Evolutionary conservation across 2,888 invertebrate species (phyloP), one percentile per base, ranked within the genome.

Genomic region (Drosophila percnosoma): DNA sequence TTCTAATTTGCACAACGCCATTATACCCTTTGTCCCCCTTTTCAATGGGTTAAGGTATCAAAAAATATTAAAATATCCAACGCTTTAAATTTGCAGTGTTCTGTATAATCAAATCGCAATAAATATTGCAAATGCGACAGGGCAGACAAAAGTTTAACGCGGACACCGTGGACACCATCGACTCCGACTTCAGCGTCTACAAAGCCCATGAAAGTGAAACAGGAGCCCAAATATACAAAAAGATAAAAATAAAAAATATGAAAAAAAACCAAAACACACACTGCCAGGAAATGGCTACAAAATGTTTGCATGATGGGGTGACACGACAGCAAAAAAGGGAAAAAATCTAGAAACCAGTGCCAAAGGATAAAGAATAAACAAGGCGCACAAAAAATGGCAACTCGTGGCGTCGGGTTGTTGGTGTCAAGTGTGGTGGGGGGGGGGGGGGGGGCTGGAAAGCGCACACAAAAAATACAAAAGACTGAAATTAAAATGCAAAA

Each of bases 401-500:
- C 76, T 76, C 55, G 76, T 76, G 71, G 66, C 76, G 38, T 27
- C 49, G 58, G 48, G 58, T 29, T 57, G 59, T 36, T 18, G 24
- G 40, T 45, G 29, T 52, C 4, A 1, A 38, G 27, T 4, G 42
- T n/a, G 8, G 53, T 11, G 33, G 18, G 7, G 15, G 11, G 53
- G 53, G 15, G 27, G 18, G 7, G 15, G 11, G 53, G 15, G 27
- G n/a, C 2, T 21, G 55, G 13, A n/a, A 66, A 42, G 36, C 45
- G 42, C 24, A 49, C 38, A 54, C 38, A 42, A 63, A 51, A 45
- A 36, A 59, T 42, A 45, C 38, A 29, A 21, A 21, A 27, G 42
- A 75, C 75, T n/a, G 71, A 85, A 90, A 86, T 85, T 87, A 85
- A 90, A 88, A 86, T 88, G 90, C 87, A 86, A 90, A 86, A 86